These are phyloP conservation scores for Machimus rusticus DNA, from an alignment of 2,888 invertebrate species.

Conservation along the genomic window DNA sequence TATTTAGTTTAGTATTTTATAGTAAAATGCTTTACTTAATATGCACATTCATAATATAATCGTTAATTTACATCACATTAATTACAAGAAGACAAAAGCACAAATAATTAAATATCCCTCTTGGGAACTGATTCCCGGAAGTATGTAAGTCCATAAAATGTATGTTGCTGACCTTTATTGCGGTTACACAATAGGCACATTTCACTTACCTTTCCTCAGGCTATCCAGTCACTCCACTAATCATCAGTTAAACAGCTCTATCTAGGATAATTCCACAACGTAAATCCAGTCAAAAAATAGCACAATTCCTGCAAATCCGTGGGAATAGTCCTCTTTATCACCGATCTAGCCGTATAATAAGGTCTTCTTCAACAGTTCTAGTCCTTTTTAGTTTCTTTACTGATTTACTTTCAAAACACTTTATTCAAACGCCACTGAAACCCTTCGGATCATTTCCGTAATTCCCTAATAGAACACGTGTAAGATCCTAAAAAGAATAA, in stretches of 20 bases:
- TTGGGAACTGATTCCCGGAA: not conserved
- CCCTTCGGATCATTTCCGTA: not conserved
- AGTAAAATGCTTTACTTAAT: too few species aligned
- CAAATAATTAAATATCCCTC: not conserved
- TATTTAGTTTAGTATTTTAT: not conserved
- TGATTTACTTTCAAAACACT: not conserved
- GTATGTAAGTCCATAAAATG: not conserved
- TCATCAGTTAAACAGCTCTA: not conserved
- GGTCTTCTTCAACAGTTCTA: not conserved
- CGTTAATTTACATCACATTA: not conserved
- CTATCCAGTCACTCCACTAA: slow-evolving; percentile 19
- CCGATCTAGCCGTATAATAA: not conserved
- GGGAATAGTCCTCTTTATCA: not conserved
- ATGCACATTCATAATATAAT: not conserved
- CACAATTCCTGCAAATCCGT: not conserved
- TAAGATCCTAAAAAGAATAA: not conserved
- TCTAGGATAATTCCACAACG: not conserved
- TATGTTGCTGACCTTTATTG: not conserved
- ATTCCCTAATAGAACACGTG: not conserved
- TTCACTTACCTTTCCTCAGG: slow-evolving; percentile 1
- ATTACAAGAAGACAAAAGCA: not conserved
- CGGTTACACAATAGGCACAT: not conserved
- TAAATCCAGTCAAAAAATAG: not conserved
- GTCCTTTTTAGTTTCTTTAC: not conserved
- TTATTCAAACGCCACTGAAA: not conserved